phyloP scores from a whole-genome alignment of 2,113 vertebrate genomes.

The Rhynchomys soricoides region DNA sequence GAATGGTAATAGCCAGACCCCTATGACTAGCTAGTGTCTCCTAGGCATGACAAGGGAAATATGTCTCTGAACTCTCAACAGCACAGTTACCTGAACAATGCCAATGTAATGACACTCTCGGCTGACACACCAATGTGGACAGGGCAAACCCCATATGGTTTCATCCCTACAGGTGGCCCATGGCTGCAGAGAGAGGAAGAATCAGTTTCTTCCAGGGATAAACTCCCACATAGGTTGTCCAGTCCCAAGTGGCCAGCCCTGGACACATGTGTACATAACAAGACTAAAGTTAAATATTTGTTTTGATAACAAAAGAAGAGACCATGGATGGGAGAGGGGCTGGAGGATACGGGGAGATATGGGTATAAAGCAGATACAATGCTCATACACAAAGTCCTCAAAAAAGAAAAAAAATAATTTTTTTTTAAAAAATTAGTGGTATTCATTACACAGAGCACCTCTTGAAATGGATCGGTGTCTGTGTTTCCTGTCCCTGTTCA shows the following conservation, averaged over 20 bases:
- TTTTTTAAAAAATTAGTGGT: background rate
- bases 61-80: background rate
- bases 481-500: background rate
- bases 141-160: background rate
- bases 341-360: no score
- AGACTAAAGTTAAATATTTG: background rate
- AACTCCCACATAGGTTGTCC: background rate
- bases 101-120: background rate
- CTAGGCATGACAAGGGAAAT: background rate
- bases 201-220: background rate
- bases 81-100: background rate
- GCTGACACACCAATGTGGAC: background rate
- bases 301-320: background rate
- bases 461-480: background rate
- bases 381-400: background rate
- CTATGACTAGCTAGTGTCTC: background rate
- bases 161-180: background rate
- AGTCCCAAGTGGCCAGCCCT: background rate
- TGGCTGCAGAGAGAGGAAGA: background rate
- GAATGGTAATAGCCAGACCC: background rate
- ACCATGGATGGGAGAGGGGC: background rate
- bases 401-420: background rate
- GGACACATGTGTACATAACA: background rate
- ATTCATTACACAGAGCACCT: background rate
- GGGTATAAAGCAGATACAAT: background rate